Percentiles rank a stretch among this genome's conserved stretches.
Conservation (phyloP, 2,113 vertebrate genomes). For the Etheostoma cragini region DNA sequence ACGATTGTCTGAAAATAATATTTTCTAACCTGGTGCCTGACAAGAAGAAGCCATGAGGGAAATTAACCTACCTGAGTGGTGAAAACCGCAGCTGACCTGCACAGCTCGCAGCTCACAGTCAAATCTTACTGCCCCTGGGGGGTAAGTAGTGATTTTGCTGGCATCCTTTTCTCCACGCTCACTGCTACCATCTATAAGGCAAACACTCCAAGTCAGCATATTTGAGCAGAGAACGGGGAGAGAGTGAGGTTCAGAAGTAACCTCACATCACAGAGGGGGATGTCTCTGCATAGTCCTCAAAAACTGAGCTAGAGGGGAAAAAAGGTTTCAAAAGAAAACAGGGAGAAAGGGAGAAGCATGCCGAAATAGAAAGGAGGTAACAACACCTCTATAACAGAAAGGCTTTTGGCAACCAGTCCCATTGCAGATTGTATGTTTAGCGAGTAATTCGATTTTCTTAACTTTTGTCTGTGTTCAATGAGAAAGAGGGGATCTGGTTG, state of each 20-base stretch:
- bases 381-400: slow-evolving; percentile 39
- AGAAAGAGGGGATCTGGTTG: slow-evolving; percentile 47
- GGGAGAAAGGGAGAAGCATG: slow-evolving; percentile 41
- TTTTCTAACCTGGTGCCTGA: not conserved
- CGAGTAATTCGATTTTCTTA: slow-evolving; percentile 4
- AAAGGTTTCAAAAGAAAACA: slow-evolving; percentile 28
- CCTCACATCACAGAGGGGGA: slow-evolving; percentile 59
- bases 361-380: slow-evolving; percentile 36
- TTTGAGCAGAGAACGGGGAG: slow-evolving; percentile 13
- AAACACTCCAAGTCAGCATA: slow-evolving; percentile 59
- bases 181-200: slow-evolving; percentile 91
- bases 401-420: slow-evolving; percentile 60
- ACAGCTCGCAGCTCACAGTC: slow-evolving; percentile 94
- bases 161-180: slow-evolving; percentile 98
- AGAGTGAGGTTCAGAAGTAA: slow-evolving; percentile 35
- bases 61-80: slow-evolving; percentile 93
- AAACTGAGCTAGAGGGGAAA: slow-evolving; percentile 58
- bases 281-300: slow-evolving; percentile 66
- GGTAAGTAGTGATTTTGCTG: slow-evolving; percentile 98
- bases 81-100: slow-evolving; percentile 99
- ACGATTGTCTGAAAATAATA: not conserved
- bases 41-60: slow-evolving; percentile 8
- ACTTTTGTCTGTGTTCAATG: slow-evolving; percentile 1
- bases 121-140: slow-evolving; percentile 94
- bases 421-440: slow-evolving; percentile 2